phyloP scores from a whole-genome alignment of 2,888 invertebrate genomes.

The Chloroclysta siterata region DNA sequence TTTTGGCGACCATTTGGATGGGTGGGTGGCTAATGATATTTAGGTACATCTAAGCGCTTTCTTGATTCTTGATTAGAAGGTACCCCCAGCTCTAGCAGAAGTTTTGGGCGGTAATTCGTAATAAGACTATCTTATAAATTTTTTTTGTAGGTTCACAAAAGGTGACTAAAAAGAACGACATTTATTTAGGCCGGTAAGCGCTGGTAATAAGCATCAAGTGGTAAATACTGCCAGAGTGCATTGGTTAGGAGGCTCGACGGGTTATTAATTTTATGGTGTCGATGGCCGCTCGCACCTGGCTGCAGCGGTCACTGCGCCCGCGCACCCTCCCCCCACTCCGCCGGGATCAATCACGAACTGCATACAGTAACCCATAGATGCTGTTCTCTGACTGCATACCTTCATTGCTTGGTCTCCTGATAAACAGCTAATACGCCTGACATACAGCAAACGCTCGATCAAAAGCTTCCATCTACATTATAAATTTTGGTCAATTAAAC shows the following conservation, averaged over 20 bases:
- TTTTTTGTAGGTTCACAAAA: too few relatives aligned
- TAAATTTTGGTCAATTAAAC: too few relatives aligned
- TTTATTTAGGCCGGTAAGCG: neutral
- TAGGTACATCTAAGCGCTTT: too few relatives aligned
- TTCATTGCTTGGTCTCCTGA: neutral
- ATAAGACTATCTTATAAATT: too few relatives aligned
- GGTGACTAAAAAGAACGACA: too few relatives aligned
- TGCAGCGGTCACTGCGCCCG: constrained; percentile 75
- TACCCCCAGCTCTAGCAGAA: too few relatives aligned
- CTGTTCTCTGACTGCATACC: constrained; percentile 1
- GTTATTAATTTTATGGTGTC: constrained; percentile 85
- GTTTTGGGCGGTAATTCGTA: too few relatives aligned
- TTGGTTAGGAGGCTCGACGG: constrained; percentile 79
- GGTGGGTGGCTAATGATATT: too few relatives aligned
- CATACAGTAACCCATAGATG: constrained; percentile 3
- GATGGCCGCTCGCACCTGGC: constrained; percentile 83
- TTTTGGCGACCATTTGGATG: too few relatives aligned
- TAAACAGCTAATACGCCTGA: neutral
- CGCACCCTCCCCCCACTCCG: constrained; percentile 48
- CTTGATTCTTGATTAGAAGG: too few relatives aligned
- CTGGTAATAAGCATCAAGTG: constrained; percentile 4
- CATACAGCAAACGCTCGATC: neutral
- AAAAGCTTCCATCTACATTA: too few relatives aligned
- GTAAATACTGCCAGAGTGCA: constrained; percentile 57
- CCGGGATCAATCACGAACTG: constrained; percentile 68